Base-by-base conservation (phyloP, 2,888 invertebrate species). In the Pandemis corylana region DNA sequence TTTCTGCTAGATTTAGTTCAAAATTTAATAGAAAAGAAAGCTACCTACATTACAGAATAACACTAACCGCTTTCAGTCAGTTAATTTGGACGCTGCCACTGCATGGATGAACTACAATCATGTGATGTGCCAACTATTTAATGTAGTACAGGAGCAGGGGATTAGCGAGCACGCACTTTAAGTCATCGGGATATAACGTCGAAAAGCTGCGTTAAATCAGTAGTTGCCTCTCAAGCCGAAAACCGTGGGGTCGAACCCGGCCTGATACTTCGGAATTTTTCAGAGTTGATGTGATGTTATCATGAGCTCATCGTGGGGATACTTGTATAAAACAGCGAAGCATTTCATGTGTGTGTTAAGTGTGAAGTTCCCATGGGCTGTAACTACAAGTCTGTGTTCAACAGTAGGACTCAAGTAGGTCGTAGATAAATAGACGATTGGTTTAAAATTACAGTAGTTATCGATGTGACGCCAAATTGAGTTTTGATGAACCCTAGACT, bases 51-150 rank as follows among this genome's bases (percentile, higher is more conserved):
- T 20, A 20, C 7, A 59, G 5, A 10, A 49, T 56, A 59, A 28
- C 7, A 41, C 41, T 62, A 42, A 62, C 3, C 41, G 63, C 63
- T 15, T 20, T 36, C 62, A 51, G 49, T 41, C 53, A 12, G 41
- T 56, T 28, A 53, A 53, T 51, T 68, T 61, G 61, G 15, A 15
- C 12, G 46, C 13, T 20, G 56, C 59, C 42, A 10, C 10, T 46
- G 59, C 42, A 74, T 53, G 75, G 70, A 74, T 61, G 70, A 75
- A 53, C 70, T 70, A 66, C 62, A 61, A 62, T 53, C 70, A 56
- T 67, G 53, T 62, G 51, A 72, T 61, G 66, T 76, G 76, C 76
- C 76, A 76, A 73, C 72, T 72, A 70, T 73, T 71, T 63, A 66
- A 64, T 42, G 66, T 67, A 77, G 77, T 77, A 77, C 77, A 78